A percentile compares a stretch with the other conserved stretches of the same genome.
Conservation (phyloP, 1,140 invertebrate genomes). For the Maconellicoccus hirsutus region DNA sequence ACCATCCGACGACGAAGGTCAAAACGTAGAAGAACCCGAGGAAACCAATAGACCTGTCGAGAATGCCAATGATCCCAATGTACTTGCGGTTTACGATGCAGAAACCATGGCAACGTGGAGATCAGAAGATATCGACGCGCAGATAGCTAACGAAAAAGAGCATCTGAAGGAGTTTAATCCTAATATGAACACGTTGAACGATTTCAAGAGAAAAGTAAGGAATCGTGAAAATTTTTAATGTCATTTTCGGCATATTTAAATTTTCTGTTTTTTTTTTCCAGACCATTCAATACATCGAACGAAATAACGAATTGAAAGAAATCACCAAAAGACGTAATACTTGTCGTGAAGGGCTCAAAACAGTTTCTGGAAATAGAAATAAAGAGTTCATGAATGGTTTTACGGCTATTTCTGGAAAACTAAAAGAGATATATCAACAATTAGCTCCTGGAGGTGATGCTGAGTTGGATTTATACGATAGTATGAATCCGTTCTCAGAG, state of each 20-base stretch:
- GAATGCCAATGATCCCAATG: conserved; percentile 27
- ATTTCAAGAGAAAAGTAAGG: conserved; percentile 48
- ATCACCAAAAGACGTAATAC: conserved; percentile 66
- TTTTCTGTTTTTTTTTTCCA: conserved; percentile 33
- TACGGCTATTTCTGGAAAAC: conserved; percentile 73
- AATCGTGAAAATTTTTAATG: no score
- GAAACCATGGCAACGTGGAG: conserved; percentile 57
- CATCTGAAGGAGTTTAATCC: conserved; percentile 56
- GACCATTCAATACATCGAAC: conserved; percentile 59
- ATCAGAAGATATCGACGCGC: conserved; percentile 47
- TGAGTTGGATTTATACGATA: conserved; percentile 89
- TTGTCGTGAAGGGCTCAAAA: conserved; percentile 59
- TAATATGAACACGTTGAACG: conserved; percentile 66
- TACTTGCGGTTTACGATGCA: conserved; percentile 44
- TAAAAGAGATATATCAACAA: conserved; percentile 97
- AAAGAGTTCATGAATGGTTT: conserved; percentile 87
- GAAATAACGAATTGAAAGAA: conserved; percentile 67
- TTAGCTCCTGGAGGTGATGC: conserved; percentile 97
- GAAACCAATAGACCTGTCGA: conserved; percentile 26
- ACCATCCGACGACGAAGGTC: neutral
- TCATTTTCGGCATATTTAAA: neutral
- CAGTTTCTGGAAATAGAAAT: conserved; percentile 50
- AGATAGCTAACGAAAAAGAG: conserved; percentile 52
- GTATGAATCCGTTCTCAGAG: conserved; percentile 89
- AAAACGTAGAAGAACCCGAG: neutral